Percentiles rank a stretch among this genome's conserved stretches.
Conservation (phyloP, 2,888 invertebrate genomes). For the Eurois occulta region DNA sequence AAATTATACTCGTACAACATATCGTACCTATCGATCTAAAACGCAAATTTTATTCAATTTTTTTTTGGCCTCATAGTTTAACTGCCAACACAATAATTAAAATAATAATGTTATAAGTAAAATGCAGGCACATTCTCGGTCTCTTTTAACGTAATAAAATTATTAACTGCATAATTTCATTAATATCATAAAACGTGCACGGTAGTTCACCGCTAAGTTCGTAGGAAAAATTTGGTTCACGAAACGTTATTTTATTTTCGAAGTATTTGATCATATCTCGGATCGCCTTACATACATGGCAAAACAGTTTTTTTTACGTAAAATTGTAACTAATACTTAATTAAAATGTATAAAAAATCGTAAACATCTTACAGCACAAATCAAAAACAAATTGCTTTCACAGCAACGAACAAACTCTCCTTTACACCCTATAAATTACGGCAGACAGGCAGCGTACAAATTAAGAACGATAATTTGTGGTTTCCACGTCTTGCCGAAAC, state of each 20-base stretch:
- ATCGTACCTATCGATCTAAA: neutral
- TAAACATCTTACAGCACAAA: conserved; percentile 1
- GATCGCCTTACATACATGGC: neutral
- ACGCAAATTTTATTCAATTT: neutral
- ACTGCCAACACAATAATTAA: neutral
- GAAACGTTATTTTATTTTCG: neutral
- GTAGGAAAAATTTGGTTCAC: neutral
- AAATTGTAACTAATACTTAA: neutral
- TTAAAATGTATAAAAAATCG: neutral
- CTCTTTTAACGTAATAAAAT: neutral
- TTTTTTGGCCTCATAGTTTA: neutral
- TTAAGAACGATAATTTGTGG: conserved; percentile 46
- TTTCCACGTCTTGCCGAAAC: conserved; percentile 50
- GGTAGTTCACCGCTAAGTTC: neutral
- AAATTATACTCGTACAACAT: neutral
- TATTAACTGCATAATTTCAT: neutral
- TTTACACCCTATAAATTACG: conserved; percentile 39
- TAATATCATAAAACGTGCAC: neutral
- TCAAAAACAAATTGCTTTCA: conserved; percentile 15
- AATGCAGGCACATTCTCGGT: neutral
- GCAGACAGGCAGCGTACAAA: conserved; percentile 25
- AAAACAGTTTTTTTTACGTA: neutral
- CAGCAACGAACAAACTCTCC: conserved; percentile 3
- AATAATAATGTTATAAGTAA: neutral
- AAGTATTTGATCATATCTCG: neutral